These are phyloP conservation scores for Picus viridis DNA, from an alignment of 2,797 vertebrate species.

Conservation along the genomic window DNA sequence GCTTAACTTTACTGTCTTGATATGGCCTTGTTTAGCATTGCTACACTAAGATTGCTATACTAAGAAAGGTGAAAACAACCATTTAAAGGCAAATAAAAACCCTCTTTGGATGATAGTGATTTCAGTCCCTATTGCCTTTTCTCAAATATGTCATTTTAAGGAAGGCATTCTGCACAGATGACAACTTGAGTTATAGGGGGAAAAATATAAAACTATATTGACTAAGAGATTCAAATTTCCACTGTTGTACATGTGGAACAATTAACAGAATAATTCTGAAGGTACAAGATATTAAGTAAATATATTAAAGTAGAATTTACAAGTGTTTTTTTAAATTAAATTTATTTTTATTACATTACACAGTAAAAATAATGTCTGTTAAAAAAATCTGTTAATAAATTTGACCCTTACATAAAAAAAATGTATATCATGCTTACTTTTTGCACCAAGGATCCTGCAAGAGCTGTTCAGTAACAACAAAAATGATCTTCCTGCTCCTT, in stretches of 20 bases:
- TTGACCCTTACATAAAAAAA: neutral
- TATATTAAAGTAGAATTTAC: neutral
- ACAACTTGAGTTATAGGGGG: neutral
- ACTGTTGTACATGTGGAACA: neutral
- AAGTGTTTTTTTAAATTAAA: too few relatives aligned
- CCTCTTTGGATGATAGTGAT: neutral
- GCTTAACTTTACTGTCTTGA: neutral
- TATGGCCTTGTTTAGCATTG: neutral
- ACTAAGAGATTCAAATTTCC: neutral
- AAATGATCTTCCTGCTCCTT: conserved; percentile 90
- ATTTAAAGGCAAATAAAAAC: neutral
- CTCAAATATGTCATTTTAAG: neutral
- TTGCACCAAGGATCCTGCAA: conserved; percentile 90
- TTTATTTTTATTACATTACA: neutral
- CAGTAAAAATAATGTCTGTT: neutral
- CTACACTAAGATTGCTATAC: neutral
- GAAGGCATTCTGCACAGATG: neutral
- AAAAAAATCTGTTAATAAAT: neutral
- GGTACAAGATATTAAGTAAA: neutral
- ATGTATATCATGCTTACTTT: conserved; percentile 77
- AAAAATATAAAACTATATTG: neutral
- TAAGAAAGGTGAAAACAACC: neutral
- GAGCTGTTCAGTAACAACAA: conserved; percentile 89
- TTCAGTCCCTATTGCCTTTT: neutral
- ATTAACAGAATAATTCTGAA: neutral